phyloP scores from a whole-genome alignment of 2,797 vertebrate species.

The Gambelia wislizenii region DNA sequence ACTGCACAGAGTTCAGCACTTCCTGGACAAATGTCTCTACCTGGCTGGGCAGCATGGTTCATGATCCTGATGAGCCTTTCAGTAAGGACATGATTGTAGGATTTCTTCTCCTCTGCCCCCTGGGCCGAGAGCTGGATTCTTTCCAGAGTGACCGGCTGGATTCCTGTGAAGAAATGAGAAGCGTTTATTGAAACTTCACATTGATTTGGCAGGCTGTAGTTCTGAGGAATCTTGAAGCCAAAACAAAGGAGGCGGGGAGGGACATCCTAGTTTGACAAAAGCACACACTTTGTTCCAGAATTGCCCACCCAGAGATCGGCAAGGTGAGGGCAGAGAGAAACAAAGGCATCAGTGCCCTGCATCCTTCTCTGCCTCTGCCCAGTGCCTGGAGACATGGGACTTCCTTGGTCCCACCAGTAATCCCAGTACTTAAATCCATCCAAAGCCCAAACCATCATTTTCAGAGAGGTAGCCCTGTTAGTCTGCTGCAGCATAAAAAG shows the following conservation, averaged over 20 bases:
- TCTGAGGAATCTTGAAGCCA: background rate
- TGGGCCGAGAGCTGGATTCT: conserved; percentile 91
- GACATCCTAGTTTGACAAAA: background rate
- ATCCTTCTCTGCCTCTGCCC: too few relatives aligned
- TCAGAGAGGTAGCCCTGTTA: too few relatives aligned
- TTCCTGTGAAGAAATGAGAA: conserved; percentile 80
- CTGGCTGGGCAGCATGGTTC: conserved; percentile 92
- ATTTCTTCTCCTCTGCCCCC: conserved; percentile 83
- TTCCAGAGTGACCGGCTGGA: conserved; percentile 89
- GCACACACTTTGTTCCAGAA: background rate
- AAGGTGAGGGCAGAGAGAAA: background rate
- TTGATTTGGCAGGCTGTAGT: too few relatives aligned
- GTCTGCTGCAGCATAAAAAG: too few relatives aligned
- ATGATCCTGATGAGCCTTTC: conserved; percentile 94
- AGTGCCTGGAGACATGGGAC: too few relatives aligned
- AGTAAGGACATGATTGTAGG: conserved; percentile 91
- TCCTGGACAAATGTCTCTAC: conserved; percentile 67
- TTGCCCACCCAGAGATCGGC: background rate
- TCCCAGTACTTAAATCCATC: too few relatives aligned
- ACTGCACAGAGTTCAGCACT: background rate
- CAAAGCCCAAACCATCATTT: too few relatives aligned
- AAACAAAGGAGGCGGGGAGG: too few relatives aligned
- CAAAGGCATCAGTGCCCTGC: background rate
- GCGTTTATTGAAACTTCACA: background rate
- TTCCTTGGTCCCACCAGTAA: too few relatives aligned